These are phyloP conservation scores for Agrypnus murinus DNA, from an alignment of 2,888 invertebrate species.

Conservation along the genomic window DNA sequence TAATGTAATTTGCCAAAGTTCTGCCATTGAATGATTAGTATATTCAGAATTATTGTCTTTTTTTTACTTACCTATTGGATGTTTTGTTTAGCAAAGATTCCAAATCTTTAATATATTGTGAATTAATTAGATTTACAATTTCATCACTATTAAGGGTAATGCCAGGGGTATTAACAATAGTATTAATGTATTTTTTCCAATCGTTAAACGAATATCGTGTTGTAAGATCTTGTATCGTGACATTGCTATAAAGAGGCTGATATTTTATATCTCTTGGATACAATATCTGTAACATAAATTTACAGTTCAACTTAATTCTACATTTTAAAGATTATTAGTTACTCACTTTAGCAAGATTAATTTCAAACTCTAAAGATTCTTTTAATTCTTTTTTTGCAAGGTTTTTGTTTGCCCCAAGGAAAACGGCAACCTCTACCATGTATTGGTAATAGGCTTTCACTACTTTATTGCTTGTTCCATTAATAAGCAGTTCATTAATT, in stretches of 20 bases:
- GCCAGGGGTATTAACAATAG: constrained; percentile 79
- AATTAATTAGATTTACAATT: constrained; percentile 88
- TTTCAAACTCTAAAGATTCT: not conserved
- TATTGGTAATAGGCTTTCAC: not conserved
- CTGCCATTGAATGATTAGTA: no score
- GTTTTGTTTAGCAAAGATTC: constrained; percentile 75
- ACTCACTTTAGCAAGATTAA: not conserved
- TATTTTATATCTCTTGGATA: no score
- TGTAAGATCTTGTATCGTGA: constrained; percentile 85
- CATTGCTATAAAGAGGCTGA: constrained; percentile 92
- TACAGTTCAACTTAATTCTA: no score
- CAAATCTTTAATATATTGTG: constrained; percentile 83
- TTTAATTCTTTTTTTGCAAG: not conserved
- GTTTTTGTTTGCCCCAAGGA: not conserved
- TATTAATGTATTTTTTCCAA: constrained; percentile 90
- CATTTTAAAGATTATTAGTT: no score
- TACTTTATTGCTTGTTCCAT: not conserved
- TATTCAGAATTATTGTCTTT: no score
- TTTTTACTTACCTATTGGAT: constrained; percentile 72
- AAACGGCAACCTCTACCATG: not conserved
- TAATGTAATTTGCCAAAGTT: not conserved
- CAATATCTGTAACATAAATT: no score
- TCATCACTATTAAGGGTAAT: constrained; percentile 80
- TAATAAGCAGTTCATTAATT: not conserved
- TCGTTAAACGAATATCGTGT: constrained; percentile 83